Evolutionary conservation across 2,888 invertebrate species (phyloP).

Genomic region (Microchrysa polita): DNA sequence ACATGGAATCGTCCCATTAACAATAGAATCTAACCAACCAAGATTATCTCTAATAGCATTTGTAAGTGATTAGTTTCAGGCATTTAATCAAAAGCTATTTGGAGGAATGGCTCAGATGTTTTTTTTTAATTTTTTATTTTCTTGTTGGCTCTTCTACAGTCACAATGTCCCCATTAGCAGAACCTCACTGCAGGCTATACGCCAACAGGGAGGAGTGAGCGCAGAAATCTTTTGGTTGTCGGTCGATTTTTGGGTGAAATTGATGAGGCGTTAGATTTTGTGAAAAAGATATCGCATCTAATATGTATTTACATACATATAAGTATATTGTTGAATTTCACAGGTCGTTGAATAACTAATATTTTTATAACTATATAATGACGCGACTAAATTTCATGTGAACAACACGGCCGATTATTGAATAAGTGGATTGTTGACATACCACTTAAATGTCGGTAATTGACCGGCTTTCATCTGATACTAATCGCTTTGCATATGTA

Average conservation of each 20-base stretch:
- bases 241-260: slow-evolving; percentile 31
- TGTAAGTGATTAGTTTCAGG: slow-evolving; percentile 43
- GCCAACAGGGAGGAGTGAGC: neutral
- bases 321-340: slow-evolving; percentile 15
- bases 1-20: slow-evolving; percentile 39
- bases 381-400: neutral
- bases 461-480: neutral
- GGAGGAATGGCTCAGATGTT: neutral
- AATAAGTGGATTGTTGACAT: slow-evolving; percentile 37
- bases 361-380: neutral
- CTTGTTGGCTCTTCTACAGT: neutral
- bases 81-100: slow-evolving; percentile 31
- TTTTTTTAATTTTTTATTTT: slow-evolving; percentile 6
- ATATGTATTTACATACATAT: slow-evolving; percentile 21
- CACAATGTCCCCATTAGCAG: neutral
- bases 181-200: neutral
- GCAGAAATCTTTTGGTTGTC: neutral
- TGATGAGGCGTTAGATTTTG: slow-evolving; percentile 32
- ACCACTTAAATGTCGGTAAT: slow-evolving; percentile 34
- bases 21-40: slow-evolving; percentile 40
- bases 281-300: slow-evolving; percentile 24
- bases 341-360: slow-evolving; percentile 18
- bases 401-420: slow-evolving; percentile 26
- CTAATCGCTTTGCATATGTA: no score
- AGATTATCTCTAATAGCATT: slow-evolving; percentile 42